Evolutionary conservation across 2,797 vertebrate species (phyloP), one percentile per base, ranked within the genome.

Genomic region (Mormyrus hasselquistii): DNA sequence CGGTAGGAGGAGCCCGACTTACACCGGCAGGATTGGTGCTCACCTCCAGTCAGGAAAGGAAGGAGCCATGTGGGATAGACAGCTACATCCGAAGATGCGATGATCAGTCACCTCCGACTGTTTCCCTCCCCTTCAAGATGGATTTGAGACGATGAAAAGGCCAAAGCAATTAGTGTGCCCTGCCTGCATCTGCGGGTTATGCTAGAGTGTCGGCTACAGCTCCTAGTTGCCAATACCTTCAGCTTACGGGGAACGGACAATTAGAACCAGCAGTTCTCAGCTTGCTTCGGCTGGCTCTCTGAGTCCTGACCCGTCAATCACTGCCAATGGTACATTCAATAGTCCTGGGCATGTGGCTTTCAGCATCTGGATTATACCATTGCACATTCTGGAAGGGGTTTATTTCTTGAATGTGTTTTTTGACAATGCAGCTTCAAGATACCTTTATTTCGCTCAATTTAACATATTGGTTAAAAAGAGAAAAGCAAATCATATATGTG

Each of bases 81-180:
- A 91, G 92, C 93, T 93, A 91, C 92, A 88, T 91, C 94, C 95
- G 93, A 94, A 93, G 93, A 94, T 92, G 87, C 94, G 94, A 93
- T 93, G 93, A 88, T 44, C 86, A 86, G 59, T 57, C 65, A 52
- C 86, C 73, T 87, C 83, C 38, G 3, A 94, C 92, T 93, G 93
- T 89, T 92, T 25, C 44, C 44, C n/a, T 83, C 19, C 79, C 41
- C 41, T 41, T 50, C 79, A 50, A 83, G 92, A 93, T 93, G 91
- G 93, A 95, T 93, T 93, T 93, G 89, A 92, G 91, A 92, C 94
- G 92, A 93, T 95, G 94, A 95, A 96, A 96, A 95, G 96, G 96
- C 95, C 95, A 95, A 93, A 50, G 95, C 95, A 95, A 95, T 96
- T 94, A 96, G 95, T 86, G 91, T 92, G 29, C 92, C 92, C 90